A percentile compares a stretch with the other conserved stretches of the same genome.
Conservation (phyloP, 2,888 invertebrate genomes). For the Acheta domesticus region DNA sequence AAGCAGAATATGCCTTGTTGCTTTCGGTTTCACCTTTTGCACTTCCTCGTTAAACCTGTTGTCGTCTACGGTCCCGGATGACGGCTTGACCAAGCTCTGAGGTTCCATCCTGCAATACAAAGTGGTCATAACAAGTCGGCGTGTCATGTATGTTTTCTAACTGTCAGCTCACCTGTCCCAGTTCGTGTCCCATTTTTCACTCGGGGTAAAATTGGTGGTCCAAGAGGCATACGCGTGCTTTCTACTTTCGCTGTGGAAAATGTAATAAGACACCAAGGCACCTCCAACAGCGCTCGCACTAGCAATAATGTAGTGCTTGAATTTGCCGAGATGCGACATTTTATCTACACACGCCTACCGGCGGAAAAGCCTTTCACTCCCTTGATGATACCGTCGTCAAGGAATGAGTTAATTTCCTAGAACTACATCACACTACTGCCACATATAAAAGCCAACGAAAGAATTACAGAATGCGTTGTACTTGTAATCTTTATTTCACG, state of each 20-base stretch:
- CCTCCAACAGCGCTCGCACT: constrained; percentile 66
- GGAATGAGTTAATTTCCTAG: too few relatives aligned
- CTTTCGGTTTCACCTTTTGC: constrained; percentile 59
- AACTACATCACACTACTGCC: too few relatives aligned
- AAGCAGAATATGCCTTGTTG: constrained; percentile 78
- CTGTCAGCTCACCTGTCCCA: constrained; percentile 75
- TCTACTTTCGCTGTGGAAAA: constrained; percentile 31
- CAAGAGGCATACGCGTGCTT: constrained; percentile 35
- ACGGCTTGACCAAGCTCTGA: constrained; percentile 63
- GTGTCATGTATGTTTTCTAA: neutral
- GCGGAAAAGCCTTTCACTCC: neutral
- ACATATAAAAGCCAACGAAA: too few relatives aligned
- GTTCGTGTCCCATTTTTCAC: constrained; percentile 77
- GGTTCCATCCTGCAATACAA: constrained; percentile 65
- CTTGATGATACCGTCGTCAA: too few relatives aligned
- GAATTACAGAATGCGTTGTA: too few relatives aligned
- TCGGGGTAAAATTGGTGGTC: constrained; percentile 62
- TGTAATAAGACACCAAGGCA: constrained; percentile 60
- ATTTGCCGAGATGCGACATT: neutral
- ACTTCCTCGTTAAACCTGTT: constrained; percentile 65
- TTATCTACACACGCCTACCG: neutral
- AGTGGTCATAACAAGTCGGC: neutral
- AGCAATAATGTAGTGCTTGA: constrained; percentile 47
- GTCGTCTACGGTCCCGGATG: constrained; percentile 56
- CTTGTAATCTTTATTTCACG: too few relatives aligned